A percentile compares a stretch with the other conserved stretches of the same genome.
These are phyloP conservation scores for Sycophila sp. DNA, from an alignment of 1,140 invertebrate species.

Conservation along the genomic window DNA sequence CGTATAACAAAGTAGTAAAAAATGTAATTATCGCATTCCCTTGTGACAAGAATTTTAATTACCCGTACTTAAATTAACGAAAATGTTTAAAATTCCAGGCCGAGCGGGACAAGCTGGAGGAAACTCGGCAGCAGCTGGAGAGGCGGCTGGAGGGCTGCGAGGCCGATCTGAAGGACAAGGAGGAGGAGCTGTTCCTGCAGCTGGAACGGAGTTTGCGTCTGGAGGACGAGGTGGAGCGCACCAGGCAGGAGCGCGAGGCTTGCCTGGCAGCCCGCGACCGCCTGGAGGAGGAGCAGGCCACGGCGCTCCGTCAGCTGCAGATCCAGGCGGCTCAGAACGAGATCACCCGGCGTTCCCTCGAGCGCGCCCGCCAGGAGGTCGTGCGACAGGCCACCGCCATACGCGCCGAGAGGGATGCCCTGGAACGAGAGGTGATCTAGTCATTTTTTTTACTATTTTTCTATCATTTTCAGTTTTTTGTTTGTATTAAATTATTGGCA, in stretches of 20 bases:
- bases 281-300: slow-evolving; percentile 52
- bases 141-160: slow-evolving; percentile 68
- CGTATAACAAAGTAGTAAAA: no score
- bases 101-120: slow-evolving; percentile 69
- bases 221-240: slow-evolving; percentile 71
- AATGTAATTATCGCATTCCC: no score
- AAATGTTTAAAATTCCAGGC: slow-evolving; percentile 62
- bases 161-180: slow-evolving; percentile 69
- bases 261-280: slow-evolving; percentile 50
- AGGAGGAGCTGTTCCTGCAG: slow-evolving; percentile 73
- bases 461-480: no score
- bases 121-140: slow-evolving; percentile 64
- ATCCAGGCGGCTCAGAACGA: slow-evolving; percentile 70
- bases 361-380: slow-evolving; percentile 70
- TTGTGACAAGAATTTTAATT: no score
- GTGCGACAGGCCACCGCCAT: slow-evolving; percentile 71
- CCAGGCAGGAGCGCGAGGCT: slow-evolving; percentile 51
- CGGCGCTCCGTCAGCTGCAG: slow-evolving; percentile 63
- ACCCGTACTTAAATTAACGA: background rate
- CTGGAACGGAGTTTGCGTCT: slow-evolving; percentile 70
- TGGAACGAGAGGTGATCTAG: slow-evolving; percentile 69
- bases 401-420: slow-evolving; percentile 69
- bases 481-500: no score
- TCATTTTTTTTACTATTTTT: slow-evolving; percentile 11
- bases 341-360: slow-evolving; percentile 67